phyloP scores from a whole-genome alignment of 2,113 vertebrate genomes.

The Bostrychus sinensis region DNA sequence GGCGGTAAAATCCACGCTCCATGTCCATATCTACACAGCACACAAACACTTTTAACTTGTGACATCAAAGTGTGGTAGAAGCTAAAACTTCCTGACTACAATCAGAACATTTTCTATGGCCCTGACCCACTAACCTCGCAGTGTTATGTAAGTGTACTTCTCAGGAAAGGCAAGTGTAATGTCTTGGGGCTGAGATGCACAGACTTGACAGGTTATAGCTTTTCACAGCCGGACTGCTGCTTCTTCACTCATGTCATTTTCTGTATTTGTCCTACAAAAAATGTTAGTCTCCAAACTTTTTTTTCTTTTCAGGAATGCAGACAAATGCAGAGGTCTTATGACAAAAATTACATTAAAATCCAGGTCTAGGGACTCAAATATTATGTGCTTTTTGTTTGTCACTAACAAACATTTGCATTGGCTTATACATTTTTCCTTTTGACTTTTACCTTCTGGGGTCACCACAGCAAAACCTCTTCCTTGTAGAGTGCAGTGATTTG shows the following conservation, averaged over 20 bases:
- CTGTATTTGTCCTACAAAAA: neutral
- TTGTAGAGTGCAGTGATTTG: too few species aligned
- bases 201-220: neutral
- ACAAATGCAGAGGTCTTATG: too few species aligned
- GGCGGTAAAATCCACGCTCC: conserved; percentile 75
- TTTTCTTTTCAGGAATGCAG: too few species aligned
- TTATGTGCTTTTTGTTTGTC: too few species aligned
- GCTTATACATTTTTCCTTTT: too few species aligned
- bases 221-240: neutral
- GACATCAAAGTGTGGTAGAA: neutral
- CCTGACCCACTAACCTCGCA: conserved; percentile 23
- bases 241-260: neutral
- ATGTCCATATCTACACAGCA: conserved; percentile 73
- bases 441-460: too few species aligned
- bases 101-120: neutral
- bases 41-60: conserved; percentile 14
- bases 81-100: neutral
- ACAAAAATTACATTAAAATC: neutral
- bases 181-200: conserved; percentile 10
- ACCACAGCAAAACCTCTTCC: too few species aligned
- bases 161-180: conserved; percentile 18
- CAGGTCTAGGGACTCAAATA: too few species aligned
- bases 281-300: neutral
- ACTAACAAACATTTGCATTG: too few species aligned
- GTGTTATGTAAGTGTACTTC: conserved; percentile 24